These are phyloP conservation scores for Coremacera marginata DNA, from an alignment of 2,888 invertebrate species.

Conservation along the genomic window DNA sequence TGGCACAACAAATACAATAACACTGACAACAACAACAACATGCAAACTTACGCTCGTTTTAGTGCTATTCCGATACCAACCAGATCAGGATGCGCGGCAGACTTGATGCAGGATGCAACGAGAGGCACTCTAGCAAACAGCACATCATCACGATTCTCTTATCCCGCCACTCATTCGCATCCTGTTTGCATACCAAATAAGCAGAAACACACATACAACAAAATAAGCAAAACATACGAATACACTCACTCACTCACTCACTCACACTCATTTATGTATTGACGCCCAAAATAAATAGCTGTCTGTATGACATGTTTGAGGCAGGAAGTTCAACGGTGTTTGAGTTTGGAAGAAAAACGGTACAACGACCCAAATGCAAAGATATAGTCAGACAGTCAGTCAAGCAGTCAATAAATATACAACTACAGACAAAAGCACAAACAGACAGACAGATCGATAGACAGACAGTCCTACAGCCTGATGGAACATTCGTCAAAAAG, in stretches of 20 bases:
- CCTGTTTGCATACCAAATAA: slow-evolving; percentile 37
- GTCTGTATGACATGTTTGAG: background rate
- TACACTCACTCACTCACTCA: background rate
- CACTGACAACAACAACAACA: background rate
- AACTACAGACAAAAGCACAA: background rate
- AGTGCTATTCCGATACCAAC: background rate
- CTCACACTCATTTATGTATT: background rate
- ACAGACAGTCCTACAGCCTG: background rate
- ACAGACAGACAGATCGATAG: slow-evolving; percentile 22
- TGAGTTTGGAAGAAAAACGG: background rate
- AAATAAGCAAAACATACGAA: background rate
- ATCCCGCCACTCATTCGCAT: slow-evolving; percentile 33
- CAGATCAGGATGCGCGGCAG: background rate
- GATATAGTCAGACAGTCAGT: background rate
- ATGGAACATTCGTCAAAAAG: background rate
- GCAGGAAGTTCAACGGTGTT: background rate
- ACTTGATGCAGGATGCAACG: background rate
- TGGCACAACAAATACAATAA: slow-evolving; percentile 7
- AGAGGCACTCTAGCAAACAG: slow-evolving; percentile 22
- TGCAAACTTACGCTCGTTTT: background rate
- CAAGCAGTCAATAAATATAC: slow-evolving; percentile 7
- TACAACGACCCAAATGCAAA: background rate
- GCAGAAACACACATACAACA: background rate
- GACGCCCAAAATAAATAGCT: background rate
- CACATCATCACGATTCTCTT: slow-evolving; percentile 29